A percentile compares a stretch with the other conserved stretches of the same genome.
phyloP scores from a whole-genome alignment of 2,888 invertebrate genomes.

The Acleris laterana region DNA sequence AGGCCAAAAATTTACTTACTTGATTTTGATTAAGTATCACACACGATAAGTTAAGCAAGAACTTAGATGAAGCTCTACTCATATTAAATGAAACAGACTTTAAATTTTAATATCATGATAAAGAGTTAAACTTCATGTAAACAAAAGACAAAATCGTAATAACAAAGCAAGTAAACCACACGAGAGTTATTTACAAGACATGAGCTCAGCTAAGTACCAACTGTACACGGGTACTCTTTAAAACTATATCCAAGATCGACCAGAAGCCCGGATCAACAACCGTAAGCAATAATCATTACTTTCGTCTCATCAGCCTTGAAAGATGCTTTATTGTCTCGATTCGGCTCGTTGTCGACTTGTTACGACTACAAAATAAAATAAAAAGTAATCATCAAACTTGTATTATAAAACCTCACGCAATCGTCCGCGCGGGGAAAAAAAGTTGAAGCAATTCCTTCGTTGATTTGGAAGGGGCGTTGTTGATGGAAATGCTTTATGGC shows the following conservation, averaged over 20 bases:
- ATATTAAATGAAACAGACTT: too few species aligned
- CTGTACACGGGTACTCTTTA: conserved; percentile 44
- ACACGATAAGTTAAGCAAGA: too few species aligned
- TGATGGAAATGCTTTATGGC: conserved; percentile 43
- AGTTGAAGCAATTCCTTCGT: conserved; percentile 60
- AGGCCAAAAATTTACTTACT: too few species aligned
- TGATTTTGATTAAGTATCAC: too few species aligned
- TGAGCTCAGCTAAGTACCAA: too few species aligned
- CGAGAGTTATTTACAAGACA: too few species aligned
- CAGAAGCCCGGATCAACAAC: conserved; percentile 73
- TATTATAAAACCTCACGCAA: conserved; percentile 76
- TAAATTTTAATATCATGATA: too few species aligned
- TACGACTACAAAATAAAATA: conserved; percentile 66
- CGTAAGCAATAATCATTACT: conserved; percentile 80
- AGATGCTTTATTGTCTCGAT: conserved; percentile 79
- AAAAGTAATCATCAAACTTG: conserved; percentile 74
- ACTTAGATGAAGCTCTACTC: too few species aligned
- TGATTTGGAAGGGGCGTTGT: conserved; percentile 50
- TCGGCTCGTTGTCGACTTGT: conserved; percentile 81
- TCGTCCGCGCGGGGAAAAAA: conserved; percentile 58
- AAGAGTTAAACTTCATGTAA: too few species aligned
- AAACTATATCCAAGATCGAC: conserved; percentile 48
- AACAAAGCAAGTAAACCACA: too few species aligned
- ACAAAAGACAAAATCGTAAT: too few species aligned
- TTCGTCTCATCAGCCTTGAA: conserved; percentile 76